Conservation (phyloP, 2,888 invertebrate genomes). For the Margaritifera margaritifera region DNA sequence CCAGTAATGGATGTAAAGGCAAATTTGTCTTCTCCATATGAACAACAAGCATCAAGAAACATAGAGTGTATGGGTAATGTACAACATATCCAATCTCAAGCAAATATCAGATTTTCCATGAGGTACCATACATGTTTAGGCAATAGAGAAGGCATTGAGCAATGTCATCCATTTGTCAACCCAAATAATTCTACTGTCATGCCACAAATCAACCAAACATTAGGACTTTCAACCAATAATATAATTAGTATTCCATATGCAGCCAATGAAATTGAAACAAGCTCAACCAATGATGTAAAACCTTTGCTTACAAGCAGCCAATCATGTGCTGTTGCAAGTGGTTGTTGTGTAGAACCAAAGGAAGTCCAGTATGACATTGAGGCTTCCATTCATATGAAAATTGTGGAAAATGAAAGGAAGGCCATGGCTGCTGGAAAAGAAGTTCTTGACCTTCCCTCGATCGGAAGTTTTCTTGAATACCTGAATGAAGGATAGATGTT, state of each 20-base stretch:
- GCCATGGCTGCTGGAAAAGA: constrained; percentile 6
- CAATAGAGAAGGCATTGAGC: no score
- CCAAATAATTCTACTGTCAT: no score
- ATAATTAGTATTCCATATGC: constrained; percentile 1
- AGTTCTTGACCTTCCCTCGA: constrained; percentile 45
- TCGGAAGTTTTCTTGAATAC: constrained; percentile 56
- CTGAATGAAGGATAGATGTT: constrained; percentile 36
- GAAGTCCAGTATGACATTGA: constrained; percentile 35
- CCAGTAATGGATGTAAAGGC: no score
- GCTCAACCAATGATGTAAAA: constrained; percentile 9
- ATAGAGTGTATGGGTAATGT: no score
- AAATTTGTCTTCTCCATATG: no score
- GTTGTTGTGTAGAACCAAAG: constrained; percentile 8
- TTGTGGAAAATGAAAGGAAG: constrained; percentile 36
- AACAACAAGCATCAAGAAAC: no score
- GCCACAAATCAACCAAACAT: background rate
- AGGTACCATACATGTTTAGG: background rate
- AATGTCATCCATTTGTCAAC: no score
- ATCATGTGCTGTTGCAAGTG: constrained; percentile 15
- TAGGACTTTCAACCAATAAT: background rate
- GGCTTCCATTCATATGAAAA: constrained; percentile 48
- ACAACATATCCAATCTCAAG: constrained; percentile 9
- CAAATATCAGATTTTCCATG: constrained; percentile 31
- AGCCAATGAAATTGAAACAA: background rate
- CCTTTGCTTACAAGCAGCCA: constrained; percentile 7